Evolutionary conservation across 2,797 vertebrate species (phyloP).

Genomic region (Lates japonicus): DNA sequence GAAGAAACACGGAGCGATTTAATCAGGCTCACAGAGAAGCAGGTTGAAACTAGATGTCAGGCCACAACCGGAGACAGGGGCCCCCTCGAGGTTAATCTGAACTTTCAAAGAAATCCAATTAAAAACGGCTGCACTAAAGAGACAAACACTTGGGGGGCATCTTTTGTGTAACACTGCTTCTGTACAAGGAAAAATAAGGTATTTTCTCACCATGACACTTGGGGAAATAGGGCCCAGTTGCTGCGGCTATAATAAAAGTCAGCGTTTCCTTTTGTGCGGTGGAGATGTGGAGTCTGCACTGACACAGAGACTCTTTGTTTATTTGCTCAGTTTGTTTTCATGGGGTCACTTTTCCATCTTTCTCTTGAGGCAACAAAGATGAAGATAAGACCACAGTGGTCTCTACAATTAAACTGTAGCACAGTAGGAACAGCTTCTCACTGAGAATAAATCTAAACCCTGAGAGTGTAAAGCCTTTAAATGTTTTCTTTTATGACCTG

Average conservation of each 20-base stretch:
- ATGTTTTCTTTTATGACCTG: neutral
- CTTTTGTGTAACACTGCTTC: constrained; percentile 61
- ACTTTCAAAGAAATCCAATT: constrained; percentile 83
- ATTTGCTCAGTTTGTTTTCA: constrained; percentile 42
- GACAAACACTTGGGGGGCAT: constrained; percentile 62
- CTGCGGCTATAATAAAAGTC: constrained; percentile 51
- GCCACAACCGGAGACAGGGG: constrained; percentile 44
- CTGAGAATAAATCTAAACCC: constrained; percentile 4
- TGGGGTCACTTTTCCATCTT: constrained; percentile 31
- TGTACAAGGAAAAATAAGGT: constrained; percentile 46
- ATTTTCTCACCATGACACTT: constrained; percentile 55
- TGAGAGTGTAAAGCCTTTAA: constrained; percentile 12
- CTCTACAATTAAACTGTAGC: constrained; percentile 15
- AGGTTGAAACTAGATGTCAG: constrained; percentile 56
- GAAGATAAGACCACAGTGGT: constrained; percentile 1
- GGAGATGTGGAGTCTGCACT: constrained; percentile 34
- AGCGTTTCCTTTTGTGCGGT: constrained; percentile 47
- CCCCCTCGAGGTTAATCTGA: constrained; percentile 73
- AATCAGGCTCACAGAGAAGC: constrained; percentile 64
- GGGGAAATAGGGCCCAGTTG: constrained; percentile 53
- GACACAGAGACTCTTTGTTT: constrained; percentile 55
- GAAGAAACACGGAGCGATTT: constrained; percentile 59
- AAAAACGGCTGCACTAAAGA: constrained; percentile 68
- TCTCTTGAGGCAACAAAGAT: constrained; percentile 11
- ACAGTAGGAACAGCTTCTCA: constrained; percentile 2